A percentile compares a stretch with the other conserved stretches of the same genome.
Conservation (phyloP, 1,140 invertebrate species). For the Pachypeltis micranthus region DNA sequence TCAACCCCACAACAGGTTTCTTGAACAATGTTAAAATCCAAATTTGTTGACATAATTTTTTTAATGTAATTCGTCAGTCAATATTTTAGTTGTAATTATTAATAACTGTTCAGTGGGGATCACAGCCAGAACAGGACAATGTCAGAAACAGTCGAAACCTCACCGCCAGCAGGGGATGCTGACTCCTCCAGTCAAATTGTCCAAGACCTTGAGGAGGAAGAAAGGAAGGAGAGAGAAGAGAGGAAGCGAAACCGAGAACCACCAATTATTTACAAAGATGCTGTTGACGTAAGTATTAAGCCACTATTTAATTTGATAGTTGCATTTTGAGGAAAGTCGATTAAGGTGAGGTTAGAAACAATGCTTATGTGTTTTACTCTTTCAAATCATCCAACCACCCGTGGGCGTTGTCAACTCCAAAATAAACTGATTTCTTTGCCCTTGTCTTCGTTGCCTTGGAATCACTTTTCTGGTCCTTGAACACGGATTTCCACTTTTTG, state of each 20-base stretch:
- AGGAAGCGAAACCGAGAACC: constrained; percentile 63
- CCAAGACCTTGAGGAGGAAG: constrained; percentile 51
- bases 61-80: neutral
- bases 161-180: constrained; percentile 17
- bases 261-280: constrained; percentile 68
- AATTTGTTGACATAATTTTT: no score
- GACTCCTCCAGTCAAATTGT: constrained; percentile 30
- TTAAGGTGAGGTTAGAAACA: neutral
- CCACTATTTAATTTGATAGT: constrained; percentile 25
- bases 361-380: neutral
- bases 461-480: no score
- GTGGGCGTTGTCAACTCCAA: no score
- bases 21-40: no score
- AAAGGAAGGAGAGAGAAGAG: constrained; percentile 51
- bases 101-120: neutral
- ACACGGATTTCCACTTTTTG: no score
- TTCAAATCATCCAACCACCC: no score
- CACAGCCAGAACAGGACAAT: constrained; percentile 1
- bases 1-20: no score
- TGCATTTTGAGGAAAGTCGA: neutral
- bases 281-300: constrained; percentile 56
- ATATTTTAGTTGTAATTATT: no score
- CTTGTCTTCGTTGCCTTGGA: no score
- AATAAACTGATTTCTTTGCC: no score
- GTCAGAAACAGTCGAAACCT: constrained; percentile 17